phyloP scores from a whole-genome alignment of 2,888 invertebrate genomes.

The Anorthoa munda region DNA sequence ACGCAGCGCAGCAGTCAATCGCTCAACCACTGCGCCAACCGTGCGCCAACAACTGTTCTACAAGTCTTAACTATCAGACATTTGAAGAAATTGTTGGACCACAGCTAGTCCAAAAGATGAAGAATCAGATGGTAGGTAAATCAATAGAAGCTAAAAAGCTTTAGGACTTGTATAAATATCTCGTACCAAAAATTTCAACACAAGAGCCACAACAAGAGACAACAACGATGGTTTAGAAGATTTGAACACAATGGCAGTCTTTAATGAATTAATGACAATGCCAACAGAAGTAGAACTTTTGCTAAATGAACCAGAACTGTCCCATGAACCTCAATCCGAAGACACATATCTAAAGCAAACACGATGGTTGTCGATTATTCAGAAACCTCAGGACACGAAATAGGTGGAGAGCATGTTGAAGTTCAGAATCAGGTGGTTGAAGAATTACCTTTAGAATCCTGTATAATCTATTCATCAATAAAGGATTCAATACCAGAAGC shows the following conservation, averaged over 20 bases:
- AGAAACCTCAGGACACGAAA: slow-evolving; percentile 46
- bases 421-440: slow-evolving; percentile 49
- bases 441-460: slow-evolving; percentile 47
- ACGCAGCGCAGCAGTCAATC: too few species aligned
- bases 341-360: slow-evolving; percentile 54
- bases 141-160: slow-evolving; percentile 51
- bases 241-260: slow-evolving; percentile 46
- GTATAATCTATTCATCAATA: slow-evolving; percentile 48
- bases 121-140: slow-evolving; percentile 48
- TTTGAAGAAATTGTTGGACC: slow-evolving; percentile 55
- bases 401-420: slow-evolving; percentile 40
- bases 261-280: slow-evolving; percentile 55
- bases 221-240: slow-evolving; percentile 50
- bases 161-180: slow-evolving; percentile 50
- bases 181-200: slow-evolving; percentile 39
- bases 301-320: slow-evolving; percentile 54
- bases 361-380: slow-evolving; percentile 55
- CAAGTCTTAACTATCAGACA: slow-evolving; percentile 52
- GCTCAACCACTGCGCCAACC: too few species aligned
- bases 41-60: too few species aligned
- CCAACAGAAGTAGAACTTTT: slow-evolving; percentile 52
- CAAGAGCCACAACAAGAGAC: slow-evolving; percentile 44
- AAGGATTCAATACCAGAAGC: slow-evolving; percentile 51
- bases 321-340: slow-evolving; percentile 56
- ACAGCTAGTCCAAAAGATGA: slow-evolving; percentile 53